These are phyloP conservation scores for Scaptomyza flava DNA, from an alignment of 2,888 invertebrate species.

Conservation along the genomic window DNA sequence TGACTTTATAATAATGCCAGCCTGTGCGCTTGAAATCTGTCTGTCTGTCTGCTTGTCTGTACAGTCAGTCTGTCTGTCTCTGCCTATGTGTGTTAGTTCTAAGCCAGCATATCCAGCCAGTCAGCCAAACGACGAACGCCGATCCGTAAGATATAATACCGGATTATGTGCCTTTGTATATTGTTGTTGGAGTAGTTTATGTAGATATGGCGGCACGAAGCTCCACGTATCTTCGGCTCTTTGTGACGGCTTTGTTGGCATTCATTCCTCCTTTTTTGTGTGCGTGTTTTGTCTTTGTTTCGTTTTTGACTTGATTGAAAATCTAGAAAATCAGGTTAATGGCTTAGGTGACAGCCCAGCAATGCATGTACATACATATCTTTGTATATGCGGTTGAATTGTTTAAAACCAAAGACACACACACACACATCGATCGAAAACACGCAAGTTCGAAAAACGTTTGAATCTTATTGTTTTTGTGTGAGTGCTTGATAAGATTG, in stretches of 20 bases:
- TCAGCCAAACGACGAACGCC: constrained; percentile 42
- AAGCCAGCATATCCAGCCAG: constrained; percentile 74
- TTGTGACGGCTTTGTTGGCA: constrained; percentile 70
- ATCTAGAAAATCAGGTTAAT: constrained; percentile 82
- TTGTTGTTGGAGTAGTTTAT: constrained; percentile 69
- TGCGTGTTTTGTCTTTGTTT: constrained; percentile 59
- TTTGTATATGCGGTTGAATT: constrained; percentile 74
- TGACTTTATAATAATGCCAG: constrained; percentile 82
- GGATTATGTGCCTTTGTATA: constrained; percentile 68
- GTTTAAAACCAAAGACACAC: constrained; percentile 62
- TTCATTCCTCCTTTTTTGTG: constrained; percentile 57
- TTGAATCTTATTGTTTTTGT: constrained; percentile 38
- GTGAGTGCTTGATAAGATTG: constrained; percentile 75
- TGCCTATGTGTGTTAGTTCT: constrained; percentile 47
- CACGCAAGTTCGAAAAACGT: constrained; percentile 44
- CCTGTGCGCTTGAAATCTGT: constrained; percentile 40
- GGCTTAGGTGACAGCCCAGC: constrained; percentile 81
- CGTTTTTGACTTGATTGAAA: constrained; percentile 80
- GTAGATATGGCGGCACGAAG: constrained; percentile 78
- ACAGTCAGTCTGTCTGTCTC: constrained; percentile 4
- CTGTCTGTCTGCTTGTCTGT: constrained; percentile 16
- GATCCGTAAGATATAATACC: constrained; percentile 80
- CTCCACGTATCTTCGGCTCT: constrained; percentile 67
- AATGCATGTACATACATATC: constrained; percentile 42
- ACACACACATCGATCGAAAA: constrained; percentile 11